phyloP scores from a whole-genome alignment of 1,140 invertebrate genomes.

The Macrostomum lignano region DNA sequence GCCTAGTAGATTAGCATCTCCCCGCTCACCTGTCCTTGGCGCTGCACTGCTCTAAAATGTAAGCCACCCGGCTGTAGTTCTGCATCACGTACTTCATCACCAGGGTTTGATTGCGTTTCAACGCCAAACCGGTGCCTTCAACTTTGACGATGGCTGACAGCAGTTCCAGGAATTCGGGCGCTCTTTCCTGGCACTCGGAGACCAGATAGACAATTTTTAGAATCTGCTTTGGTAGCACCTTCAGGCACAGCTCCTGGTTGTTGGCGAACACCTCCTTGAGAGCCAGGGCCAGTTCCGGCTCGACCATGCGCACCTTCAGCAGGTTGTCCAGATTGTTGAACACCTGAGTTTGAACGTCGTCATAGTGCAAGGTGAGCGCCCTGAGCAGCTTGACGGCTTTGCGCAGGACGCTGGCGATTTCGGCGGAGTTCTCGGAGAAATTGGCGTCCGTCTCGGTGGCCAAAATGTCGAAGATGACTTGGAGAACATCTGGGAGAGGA shows the following conservation, averaged over 20 bases:
- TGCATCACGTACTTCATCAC: slow-evolving; percentile 11
- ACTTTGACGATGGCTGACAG: slow-evolving; percentile 9
- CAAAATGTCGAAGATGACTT: slow-evolving; percentile 16
- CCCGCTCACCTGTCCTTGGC: too few relatives aligned
- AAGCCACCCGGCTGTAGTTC: slow-evolving; percentile 9
- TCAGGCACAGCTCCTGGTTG: slow-evolving; percentile 9
- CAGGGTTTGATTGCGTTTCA: slow-evolving; percentile 9
- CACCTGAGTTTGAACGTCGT: slow-evolving; percentile 3
- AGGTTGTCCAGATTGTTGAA: slow-evolving; percentile 10
- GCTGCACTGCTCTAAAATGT: slow-evolving; percentile 10
- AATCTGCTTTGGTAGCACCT: slow-evolving; percentile 9
- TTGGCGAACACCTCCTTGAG: slow-evolving; percentile 8
- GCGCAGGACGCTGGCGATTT: slow-evolving; percentile 14
- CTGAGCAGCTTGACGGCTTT: slow-evolving; percentile 15
- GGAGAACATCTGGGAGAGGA: slow-evolving; percentile 14
- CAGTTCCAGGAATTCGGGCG: slow-evolving; percentile 9
- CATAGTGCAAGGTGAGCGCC: slow-evolving; percentile 11
- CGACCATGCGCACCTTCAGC: slow-evolving; percentile 13
- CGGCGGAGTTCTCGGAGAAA: slow-evolving; percentile 11
- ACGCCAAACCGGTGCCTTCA: slow-evolving; percentile 8
- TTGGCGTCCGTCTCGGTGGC: slow-evolving; percentile 20
- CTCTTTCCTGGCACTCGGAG: slow-evolving; percentile 7
- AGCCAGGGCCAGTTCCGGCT: slow-evolving; percentile 13
- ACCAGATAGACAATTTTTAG: slow-evolving; percentile 8
- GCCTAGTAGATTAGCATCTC: too few relatives aligned